Evolutionary conservation across 2,888 invertebrate species (phyloP), one percentile per base, ranked within the genome.

Genomic region (Acleris cristana): DNA sequence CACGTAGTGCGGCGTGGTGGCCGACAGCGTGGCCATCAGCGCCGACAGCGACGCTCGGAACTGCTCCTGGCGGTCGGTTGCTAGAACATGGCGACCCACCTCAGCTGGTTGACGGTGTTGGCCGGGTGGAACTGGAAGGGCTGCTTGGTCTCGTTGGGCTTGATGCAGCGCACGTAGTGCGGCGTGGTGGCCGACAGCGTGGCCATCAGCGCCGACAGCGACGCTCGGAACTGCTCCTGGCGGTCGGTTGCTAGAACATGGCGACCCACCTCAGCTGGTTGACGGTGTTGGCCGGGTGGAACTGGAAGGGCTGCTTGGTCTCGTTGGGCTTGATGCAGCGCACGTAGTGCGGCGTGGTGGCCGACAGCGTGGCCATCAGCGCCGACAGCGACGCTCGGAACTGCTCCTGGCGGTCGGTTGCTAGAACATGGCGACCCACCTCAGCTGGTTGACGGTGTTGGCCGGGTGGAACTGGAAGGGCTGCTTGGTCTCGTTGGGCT

Each of bases 1-100:
- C 61, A 99, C 98, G 88, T 99, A 99, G 90, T 99, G 99, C 0
- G 99, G 99, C 0, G 98, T 98, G 2, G 99, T 99, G 4, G 97
- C 96, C 76, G 98, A 99, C 64, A 99, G 90, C 0, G 99, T 99
- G 2, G 95, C 88, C 97, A 99, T 99, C 49, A 99, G 89, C 71
- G 97, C 96, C 18, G 96, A 96, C 64, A 99, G 92, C 0, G 99
- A 99, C 70, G 98, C 98, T 3, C 99, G 94, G 90, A 99, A 99
- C 93, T 99, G 97, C 0, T 96, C 96, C 67, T 85, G 85, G 0
- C 86, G 0, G 90, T 3, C 86, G 0, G 90, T 5, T 12, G 34
- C 10, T 12, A 34, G 34, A 34, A 34, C 34, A 34, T 3, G 30
- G 30, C 30, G 34, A 34, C 34, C 34, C 34, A 34, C 34, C 34